Percentiles rank a stretch among this genome's conserved stretches.
Evolutionary conservation across 2,797 vertebrate species (phyloP).

Genomic region (Myripristis jacobus): DNA sequence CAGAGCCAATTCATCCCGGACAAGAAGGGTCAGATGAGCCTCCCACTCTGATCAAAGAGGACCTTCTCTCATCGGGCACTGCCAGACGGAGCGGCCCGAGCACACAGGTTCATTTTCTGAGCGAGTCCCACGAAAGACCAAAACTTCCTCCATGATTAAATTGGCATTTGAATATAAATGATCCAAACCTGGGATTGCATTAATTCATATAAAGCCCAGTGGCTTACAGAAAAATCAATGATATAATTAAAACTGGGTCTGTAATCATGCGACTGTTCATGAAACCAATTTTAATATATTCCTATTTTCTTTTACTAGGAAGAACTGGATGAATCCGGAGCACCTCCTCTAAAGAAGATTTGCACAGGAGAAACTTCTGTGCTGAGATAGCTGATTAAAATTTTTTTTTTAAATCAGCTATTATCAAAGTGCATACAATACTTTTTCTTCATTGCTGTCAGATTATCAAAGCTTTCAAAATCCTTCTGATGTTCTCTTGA

Average conservation of each 20-base stretch:
- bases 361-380: constrained; percentile 89
- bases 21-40: constrained; percentile 96
- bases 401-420: constrained; percentile 25
- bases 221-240: not conserved
- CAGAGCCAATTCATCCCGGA: constrained; percentile 81
- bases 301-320: constrained; percentile 74
- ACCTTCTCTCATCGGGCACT: constrained; percentile 86
- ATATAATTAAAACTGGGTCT: not conserved
- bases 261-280: not conserved
- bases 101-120: constrained; percentile 66
- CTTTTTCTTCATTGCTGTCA: constrained; percentile 52
- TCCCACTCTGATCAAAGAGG: constrained; percentile 97
- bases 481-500: constrained; percentile 40
- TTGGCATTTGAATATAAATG: not conserved
- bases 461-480: constrained; percentile 58
- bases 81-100: constrained; percentile 80
- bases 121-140: not conserved
- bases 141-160: not conserved
- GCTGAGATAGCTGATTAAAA: constrained; percentile 88
- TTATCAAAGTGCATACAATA: constrained; percentile 56
- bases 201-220: constrained; percentile 26
- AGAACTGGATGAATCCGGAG: constrained; percentile 88
- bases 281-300: constrained; percentile 9
- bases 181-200: constrained; percentile 2
- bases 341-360: constrained; percentile 95